Evolutionary conservation across 2,888 invertebrate genomes (phyloP), one percentile per base, ranked within the genome.

Genomic region (Hoplodrina ambigua): DNA sequence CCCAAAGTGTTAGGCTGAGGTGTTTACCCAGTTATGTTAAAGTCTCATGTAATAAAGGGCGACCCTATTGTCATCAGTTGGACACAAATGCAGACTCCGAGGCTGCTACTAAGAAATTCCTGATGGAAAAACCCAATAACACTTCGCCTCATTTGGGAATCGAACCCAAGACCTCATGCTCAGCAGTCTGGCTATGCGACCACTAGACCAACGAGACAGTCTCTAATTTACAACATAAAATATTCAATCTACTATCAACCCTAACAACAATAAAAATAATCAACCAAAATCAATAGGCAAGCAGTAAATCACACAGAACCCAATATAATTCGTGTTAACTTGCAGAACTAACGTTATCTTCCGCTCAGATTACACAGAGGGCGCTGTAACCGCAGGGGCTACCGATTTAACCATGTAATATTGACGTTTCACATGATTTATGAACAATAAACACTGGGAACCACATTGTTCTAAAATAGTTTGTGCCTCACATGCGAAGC

Each of bases 341-440:
- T 78, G 61, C 53, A 75, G 75, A 82, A 80, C 80, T 78, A 83
- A 85, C 83, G 81, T 85, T 88, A 88, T 89, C 88, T 87, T 66
- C 55, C 76, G 64, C 53, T 60, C 54, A 82, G 85, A 85, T 87
- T 78, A 82, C 78, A 74, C 46, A 79, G 79, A 75, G 81, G 83
- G 78, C 82, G 81, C 85, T 78, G 75, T 78, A 84, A 78, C 88
- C 81, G 82, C 82, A 25, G 69, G 83, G 86, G 85, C 77, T 75
- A 83, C 88, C 85, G 87, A 89, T 89, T 89, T 88, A 88, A 86
- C 84, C 84, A 67, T 80, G 85, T 87, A 84, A 82, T 93, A 94
- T 93, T 92, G 93, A 93, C 94, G 89, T 89, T 86, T 75, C 64
- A 75, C 77, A 91, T 94, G 93, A 94, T 94, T 93, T 94, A 94